Base-by-base conservation (phyloP, 1,140 invertebrate genomes). In the Cyclina sinensis region DNA sequence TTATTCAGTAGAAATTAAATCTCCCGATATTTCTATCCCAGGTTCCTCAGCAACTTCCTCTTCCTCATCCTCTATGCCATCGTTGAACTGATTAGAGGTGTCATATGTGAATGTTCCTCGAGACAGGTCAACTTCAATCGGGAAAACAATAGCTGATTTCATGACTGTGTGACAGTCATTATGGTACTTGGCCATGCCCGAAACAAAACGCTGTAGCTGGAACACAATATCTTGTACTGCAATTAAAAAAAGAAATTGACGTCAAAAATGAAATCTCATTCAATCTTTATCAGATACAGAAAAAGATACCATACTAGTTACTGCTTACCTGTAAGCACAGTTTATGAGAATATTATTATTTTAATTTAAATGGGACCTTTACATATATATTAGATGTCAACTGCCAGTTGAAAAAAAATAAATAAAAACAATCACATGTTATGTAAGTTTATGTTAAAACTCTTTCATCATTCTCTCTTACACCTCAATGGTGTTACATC, bases 111-210 rank as follows among this genome's bases (percentile, higher is more conserved):
- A 99, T 46, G 98, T 98, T 70, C 97, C 98, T 92, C 98, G 97
- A 1, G 98, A 97, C 21, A 99, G 96, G 96, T 99, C 99, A 24
- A 99, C 98, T 96, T 99, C 99, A 14, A 99, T 98, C 0, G 99
- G 99, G 95, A 99, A 99, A 9, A 99, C 96, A 0, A 97, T 96
- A 0, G 97, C 97, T 43, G 97, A 97, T 57, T 99, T 96, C 90
- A 98, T 96, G 9, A 96, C 93, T 9, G 93, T 92, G 89, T 96
- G 95, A 89, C 96, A 97, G 86, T 97, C 96, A 78, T 95, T 95
- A 92, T 97, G 96, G 91, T 98, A 98, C 83, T 97, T 97, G 2
- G 98, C 97, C 86, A 99, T 96, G 18, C 97, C 97, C 68, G 97
- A 96, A 0, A 98, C 97, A 83, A 99, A 97, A 89, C 97, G 97